Conservation (phyloP, 53 echinoderm and acorn worm genomes). For the Stichopus horrens region DNA sequence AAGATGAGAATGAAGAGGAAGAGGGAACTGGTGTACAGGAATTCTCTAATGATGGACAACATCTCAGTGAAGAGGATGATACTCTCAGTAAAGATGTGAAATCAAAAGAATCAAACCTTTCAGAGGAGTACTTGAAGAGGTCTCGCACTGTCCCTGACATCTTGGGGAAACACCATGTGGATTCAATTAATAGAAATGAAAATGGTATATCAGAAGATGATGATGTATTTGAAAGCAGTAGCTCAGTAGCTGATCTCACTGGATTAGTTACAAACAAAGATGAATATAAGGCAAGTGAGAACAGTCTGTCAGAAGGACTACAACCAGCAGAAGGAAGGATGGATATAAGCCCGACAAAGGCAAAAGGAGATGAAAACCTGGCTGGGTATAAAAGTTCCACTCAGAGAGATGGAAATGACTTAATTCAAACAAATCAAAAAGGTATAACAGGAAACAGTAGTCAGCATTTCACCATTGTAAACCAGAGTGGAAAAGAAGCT, state of each 20-base stretch:
- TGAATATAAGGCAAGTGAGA: neutral
- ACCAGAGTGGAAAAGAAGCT: neutral
- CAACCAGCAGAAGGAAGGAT: neutral
- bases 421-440: too few species aligned
- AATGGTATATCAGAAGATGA: constrained; percentile 10
- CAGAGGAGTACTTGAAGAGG: too few species aligned
- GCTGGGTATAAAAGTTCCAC: too few species aligned
- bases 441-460: too few species aligned
- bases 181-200: neutral
- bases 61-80: neutral
- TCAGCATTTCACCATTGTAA: too few species aligned
- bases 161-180: neutral
- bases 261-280: neutral
- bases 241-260: neutral
- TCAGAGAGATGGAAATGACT: too few species aligned
- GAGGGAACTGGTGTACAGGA: neutral
- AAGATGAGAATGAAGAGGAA: neutral
- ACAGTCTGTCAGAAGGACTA: neutral
- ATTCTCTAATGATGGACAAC: neutral
- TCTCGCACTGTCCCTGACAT: neutral
- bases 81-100: neutral
- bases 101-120: too few species aligned
- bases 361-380: too few species aligned
- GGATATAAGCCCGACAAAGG: too few species aligned
- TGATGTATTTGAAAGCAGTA: constrained; percentile 41